A percentile compares a stretch with the other conserved stretches of the same genome.
phyloP scores from a whole-genome alignment of 2,888 invertebrate species.

The Habroteleia sp. region DNA sequence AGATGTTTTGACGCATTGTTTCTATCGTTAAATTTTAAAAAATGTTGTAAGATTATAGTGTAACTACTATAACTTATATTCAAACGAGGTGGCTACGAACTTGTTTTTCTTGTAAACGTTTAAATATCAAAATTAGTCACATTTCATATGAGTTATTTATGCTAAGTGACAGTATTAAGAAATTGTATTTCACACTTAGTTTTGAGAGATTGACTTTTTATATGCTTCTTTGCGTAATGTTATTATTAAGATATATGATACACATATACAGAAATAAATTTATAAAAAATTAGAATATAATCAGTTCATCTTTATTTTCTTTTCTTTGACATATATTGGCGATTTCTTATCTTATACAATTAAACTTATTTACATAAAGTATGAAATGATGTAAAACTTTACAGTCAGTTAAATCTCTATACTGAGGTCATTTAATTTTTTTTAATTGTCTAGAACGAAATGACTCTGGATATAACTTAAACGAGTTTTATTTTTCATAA shows the following conservation, averaged over 20 bases:
- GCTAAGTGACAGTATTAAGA: constrained; percentile 34
- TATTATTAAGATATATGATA: constrained; percentile 2
- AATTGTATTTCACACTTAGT: constrained; percentile 14
- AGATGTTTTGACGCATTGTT: too few species aligned
- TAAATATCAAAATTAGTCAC: constrained; percentile 3
- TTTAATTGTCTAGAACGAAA: too few species aligned
- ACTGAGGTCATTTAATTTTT: too few species aligned
- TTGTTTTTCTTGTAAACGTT: constrained; percentile 13
- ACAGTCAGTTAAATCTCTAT: too few species aligned
- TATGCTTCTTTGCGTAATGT: constrained; percentile 4
- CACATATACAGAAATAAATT: background rate
- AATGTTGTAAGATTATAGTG: too few species aligned
- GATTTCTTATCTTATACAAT: background rate
- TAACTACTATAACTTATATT: background rate
- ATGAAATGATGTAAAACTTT: constrained; percentile 25
- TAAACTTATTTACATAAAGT: constrained; percentile 6
- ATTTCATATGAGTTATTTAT: constrained; percentile 15
- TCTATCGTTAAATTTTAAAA: too few species aligned
- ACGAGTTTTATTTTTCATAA: too few species aligned
- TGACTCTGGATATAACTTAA: too few species aligned
- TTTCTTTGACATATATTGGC: background rate
- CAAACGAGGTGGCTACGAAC: background rate
- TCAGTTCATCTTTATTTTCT: background rate
- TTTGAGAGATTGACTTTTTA: constrained; percentile 16
- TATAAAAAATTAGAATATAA: background rate